Base-by-base conservation (phyloP, 2,797 vertebrate species). In the Cichlasoma orientale region DNA sequence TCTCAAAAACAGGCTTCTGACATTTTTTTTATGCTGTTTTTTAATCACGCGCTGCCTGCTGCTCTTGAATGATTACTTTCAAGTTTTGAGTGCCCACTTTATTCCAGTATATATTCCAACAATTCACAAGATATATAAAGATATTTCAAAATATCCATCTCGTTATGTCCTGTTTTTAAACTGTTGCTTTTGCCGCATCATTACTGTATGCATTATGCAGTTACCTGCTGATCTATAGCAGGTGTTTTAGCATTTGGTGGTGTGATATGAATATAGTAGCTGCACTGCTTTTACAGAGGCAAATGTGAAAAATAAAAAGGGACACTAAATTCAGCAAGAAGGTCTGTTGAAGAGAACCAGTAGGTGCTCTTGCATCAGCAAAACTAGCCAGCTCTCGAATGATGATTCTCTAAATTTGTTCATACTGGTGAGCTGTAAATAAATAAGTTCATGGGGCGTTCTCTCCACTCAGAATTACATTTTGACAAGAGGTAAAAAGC, bases 1-100 rank as follows among this genome's bases (percentile, higher is more conserved):
- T 82, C 33, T 63, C 56, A 77, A 75, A 75, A 33, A 63, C 19
- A 58, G 68, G 71, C 56, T 83, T 63, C 13, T 36, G 47, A 52
- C 16, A n/a, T 66, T 47, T 66, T 75, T 63, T 68, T 61, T 1
- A 36, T 50, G 27, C 70, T 1, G 4, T 72, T 68, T 19, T 70
- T 56, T 33, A 55, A 82, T 78, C 11, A 70, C 41, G 3, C 44
- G 4, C 44, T 47, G 55, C 38, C 58, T 74, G 21, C 12, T 75
- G 23, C 11, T 38, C 50, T 57, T 74, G 13, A 56, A 44, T 8
- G 57, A 36, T 38, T 58, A 72, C 33, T 58, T 78, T 81, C 7
- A 36, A 47, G 18, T 47, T 61, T 69, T 53, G 27, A 56, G 53
- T 31, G 14, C 36, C 6, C 29, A 31, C 47, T 61, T 70, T 68